Evolutionary conservation across 1,140 invertebrate genomes (phyloP).

Genomic region (Acromyrmex echinatior): DNA sequence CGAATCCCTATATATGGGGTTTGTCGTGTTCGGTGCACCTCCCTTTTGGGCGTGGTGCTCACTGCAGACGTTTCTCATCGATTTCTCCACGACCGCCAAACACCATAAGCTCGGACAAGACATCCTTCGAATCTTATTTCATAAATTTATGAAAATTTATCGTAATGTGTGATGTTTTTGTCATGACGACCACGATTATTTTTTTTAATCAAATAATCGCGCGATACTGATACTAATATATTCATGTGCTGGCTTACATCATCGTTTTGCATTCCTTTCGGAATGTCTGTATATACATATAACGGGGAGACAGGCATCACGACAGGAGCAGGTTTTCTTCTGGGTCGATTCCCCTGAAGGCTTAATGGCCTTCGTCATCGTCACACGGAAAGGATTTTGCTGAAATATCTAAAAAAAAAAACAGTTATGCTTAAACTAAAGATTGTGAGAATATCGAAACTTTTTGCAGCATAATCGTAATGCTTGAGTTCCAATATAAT

Average conservation of each 20-base stretch:
- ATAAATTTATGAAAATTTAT: conserved; percentile 7
- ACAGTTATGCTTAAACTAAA: no score
- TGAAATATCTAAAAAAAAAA: no score
- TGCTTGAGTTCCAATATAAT: no score
- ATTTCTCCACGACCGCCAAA: conserved; percentile 74
- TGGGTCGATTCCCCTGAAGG: conserved; percentile 38
- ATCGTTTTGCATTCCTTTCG: conserved; percentile 47
- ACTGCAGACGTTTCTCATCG: conserved; percentile 79
- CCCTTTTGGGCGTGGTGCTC: conserved; percentile 78
- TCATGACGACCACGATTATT: background rate
- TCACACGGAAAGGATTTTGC: background rate
- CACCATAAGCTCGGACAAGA: conserved; percentile 66
- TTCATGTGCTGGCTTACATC: conserved; percentile 21
- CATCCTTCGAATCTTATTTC: background rate
- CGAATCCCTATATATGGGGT: conserved; percentile 71
- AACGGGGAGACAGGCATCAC: conserved; percentile 79
- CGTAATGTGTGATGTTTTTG: background rate
- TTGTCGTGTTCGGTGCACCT: conserved; percentile 69
- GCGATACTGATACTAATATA: conserved; percentile 2
- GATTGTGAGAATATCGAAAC: no score
- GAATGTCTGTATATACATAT: conserved; percentile 34
- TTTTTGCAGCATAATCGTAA: no score
- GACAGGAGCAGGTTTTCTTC: conserved; percentile 77
- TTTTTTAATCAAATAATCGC: background rate
- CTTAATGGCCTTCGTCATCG: conserved; percentile 32